Percentiles rank a stretch among this genome's conserved stretches.
Evolutionary conservation across 2,888 invertebrate genomes (phyloP).

Genomic region (Dendrolimus pini): DNA sequence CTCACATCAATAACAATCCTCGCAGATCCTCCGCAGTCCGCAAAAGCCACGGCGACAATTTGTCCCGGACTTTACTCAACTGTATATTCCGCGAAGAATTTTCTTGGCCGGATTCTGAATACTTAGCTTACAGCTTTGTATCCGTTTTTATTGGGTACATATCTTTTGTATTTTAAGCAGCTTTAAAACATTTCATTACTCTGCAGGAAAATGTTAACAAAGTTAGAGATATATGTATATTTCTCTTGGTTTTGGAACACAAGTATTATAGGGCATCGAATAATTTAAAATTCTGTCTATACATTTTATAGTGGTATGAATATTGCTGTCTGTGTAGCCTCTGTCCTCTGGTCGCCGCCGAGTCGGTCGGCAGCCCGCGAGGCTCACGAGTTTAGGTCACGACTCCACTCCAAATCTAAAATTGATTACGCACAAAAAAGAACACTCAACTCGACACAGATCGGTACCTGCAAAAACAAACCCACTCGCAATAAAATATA

Average conservation of each 20-base stretch:
- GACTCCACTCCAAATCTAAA: constrained; percentile 65
- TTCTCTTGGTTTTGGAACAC: no score
- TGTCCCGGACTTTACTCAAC: constrained; percentile 49
- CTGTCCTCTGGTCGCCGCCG: constrained; percentile 13
- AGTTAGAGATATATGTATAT: constrained; percentile 4
- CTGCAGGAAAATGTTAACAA: constrained; percentile 10
- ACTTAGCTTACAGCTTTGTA: constrained; percentile 24
- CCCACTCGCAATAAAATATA: constrained; percentile 53
- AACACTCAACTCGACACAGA: constrained; percentile 27
- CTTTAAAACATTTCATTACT: not conserved
- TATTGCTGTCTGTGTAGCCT: no score
- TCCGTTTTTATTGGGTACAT: constrained; percentile 10
- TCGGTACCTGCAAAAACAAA: constrained; percentile 40
- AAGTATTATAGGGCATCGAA: no score
- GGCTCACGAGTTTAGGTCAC: constrained; percentile 55
- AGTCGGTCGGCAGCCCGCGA: constrained; percentile 50
- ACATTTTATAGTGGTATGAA: no score
- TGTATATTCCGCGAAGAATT: constrained; percentile 32
- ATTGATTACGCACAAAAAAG: constrained; percentile 60
- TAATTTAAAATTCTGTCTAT: no score
- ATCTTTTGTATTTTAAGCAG: not conserved
- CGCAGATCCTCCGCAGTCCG: constrained; percentile 45
- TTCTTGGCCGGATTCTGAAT: constrained; percentile 29
- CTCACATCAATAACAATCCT: constrained; percentile 64
- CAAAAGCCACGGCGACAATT: constrained; percentile 54